Base-by-base conservation (phyloP, 2,797 vertebrate species). In the Ataeniobius toweri region DNA sequence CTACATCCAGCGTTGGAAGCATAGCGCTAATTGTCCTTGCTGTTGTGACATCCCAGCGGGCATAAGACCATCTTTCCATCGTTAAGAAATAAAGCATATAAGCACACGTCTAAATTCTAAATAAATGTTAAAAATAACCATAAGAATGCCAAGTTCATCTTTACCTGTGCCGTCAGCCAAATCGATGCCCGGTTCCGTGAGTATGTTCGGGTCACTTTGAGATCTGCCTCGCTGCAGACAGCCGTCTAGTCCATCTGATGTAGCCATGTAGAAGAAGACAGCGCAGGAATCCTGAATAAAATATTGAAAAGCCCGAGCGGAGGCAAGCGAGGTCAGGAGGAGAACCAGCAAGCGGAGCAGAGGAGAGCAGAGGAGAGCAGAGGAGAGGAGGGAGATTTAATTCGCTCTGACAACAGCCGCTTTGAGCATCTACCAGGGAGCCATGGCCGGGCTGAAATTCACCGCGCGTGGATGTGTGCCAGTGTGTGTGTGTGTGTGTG, bases 201-300 rank as follows among this genome's bases (percentile, higher is more conserved):
- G 97, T 96, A 97, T 96, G 96, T 96, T 99, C 95, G 98, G 98
- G 96, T 99, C 97, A 95, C 98, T 99, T 96, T 98, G 97, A 91
- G 98, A 99, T 94, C 97, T 97, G 95, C 96, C 97, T 96, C 98
- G 94, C 73, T 97, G 96, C 95, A 96, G 96, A 94, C 97, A 97
- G 80, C 96, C 95, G 83, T 97, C 96, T 90, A 96, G 92, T 94
- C 96, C 97, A 93, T 97, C 97, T 80, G 97, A 96, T 93, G 97
- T 95, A 96, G 97, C 98, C 98, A 99, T 99, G 95, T 83, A 94
- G 93, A 92, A 67, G 63, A 68, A 69, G 93, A 89, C 79, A 90
- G 92, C 92, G 50, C 89, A 88, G 90, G 90, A 91, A 93, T 93
- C 86, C 86, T 81, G 87, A 89, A 95, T 95, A 83, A 92, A 94